Percentiles rank a stretch among this genome's conserved stretches.
These are phyloP conservation scores for Acanthurus tractus DNA, from an alignment of 2,797 vertebrate genomes.

Conservation along the genomic window DNA sequence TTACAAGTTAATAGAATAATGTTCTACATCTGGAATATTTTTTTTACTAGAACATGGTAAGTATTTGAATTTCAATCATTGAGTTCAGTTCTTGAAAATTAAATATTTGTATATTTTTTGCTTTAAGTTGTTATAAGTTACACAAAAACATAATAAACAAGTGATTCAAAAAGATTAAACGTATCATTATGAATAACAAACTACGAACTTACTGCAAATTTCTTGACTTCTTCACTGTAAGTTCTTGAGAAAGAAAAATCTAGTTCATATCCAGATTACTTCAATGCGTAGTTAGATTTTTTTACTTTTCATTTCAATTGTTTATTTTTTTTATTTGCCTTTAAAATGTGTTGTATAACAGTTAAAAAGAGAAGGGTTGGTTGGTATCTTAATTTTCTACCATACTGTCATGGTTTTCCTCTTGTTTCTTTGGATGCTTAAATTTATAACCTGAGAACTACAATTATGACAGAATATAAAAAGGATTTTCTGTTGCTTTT, in stretches of 20 bases:
- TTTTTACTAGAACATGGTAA: too few species aligned
- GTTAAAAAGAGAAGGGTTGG: background rate
- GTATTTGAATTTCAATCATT: background rate
- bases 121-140: background rate
- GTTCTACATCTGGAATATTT: background rate
- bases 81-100: background rate
- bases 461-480: background rate
- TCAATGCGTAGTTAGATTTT: background rate
- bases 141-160: background rate
- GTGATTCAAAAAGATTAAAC: background rate
- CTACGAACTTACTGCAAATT: too few species aligned
- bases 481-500: background rate
- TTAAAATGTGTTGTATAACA: background rate
- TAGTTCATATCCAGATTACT: background rate
- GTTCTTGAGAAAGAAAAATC: background rate
- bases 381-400: background rate
- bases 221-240: too few species aligned
- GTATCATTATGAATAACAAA: background rate
- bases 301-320: background rate
- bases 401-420: background rate
- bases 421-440: background rate
- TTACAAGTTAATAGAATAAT: background rate
- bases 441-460: background rate
- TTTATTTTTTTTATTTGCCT: background rate
- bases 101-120: background rate